Base-by-base conservation (phyloP, 2,888 invertebrate species). In the Troides aeacus region DNA sequence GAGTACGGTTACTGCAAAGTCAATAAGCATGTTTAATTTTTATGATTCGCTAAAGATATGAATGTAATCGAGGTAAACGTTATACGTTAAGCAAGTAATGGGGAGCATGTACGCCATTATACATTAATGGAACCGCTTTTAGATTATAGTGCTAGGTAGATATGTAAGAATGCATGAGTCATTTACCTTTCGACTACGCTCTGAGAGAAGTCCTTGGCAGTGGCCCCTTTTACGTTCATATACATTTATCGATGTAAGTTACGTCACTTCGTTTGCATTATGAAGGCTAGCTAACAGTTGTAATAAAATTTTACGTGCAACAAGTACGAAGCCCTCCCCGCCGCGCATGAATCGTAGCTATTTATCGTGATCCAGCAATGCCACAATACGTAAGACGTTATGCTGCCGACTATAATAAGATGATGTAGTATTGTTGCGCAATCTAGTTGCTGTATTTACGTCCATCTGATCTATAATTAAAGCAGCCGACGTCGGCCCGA, bases 141-240 rank as follows among this genome's bases (percentile, higher is more conserved):
- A 71, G 75, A 73, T 74, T 75, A 73, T 72, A 73, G 73, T 72
- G 72, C 66, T 74, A 72, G 60, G 74, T 78, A 74, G 74, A 78
- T 78, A 77, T 74, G 73, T 79, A 76, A 77, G 75, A 78, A 76
- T 78, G 78, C 76, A 81, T 80, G 78, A 88, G 89, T 86, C 86
- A 85, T 87, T 87, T 86, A 89, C 87, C 87, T 88, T 84, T 86
- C 78, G 82, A 79, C 80, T 83, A 83, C 81, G 81, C 81, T 84
- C 82, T 81, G 83, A 82, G 80, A 78, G 73, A 81, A 80, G 84
- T 88, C 89, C 89, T 88, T 89, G 89, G 85, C 89, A 89, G 80
- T 89, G 89, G 87, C 89, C 87, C 81, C 85, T 88, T 88, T 88
- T 83, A 84, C 84, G 85, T 82, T 82, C 81, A 81, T 80, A 82